Base-by-base conservation (phyloP, 2,113 vertebrate species). In the Oncorhynchus clarkii region DNA sequence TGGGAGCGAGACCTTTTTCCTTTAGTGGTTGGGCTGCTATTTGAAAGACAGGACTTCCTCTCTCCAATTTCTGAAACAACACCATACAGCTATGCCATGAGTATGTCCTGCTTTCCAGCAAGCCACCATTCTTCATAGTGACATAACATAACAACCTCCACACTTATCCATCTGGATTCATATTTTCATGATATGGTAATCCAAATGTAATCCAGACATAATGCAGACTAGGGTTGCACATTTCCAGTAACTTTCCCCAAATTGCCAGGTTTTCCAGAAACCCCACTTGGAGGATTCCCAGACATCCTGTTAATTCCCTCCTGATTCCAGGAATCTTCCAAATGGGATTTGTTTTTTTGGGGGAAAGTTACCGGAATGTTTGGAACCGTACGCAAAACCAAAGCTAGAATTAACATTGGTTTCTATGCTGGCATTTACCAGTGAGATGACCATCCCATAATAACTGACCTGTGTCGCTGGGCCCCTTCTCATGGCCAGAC, bases 1-100 rank as follows among this genome's bases (percentile, higher is more conserved):
- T 69, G 80, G 5, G 94, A 94, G 57, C 90, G 87, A 60, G 92
- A 89, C 45, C 93, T 95, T 68, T 81, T 94, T 84, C 89, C 91
- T 77, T 88, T 71, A 3, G 74, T 76, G 13, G 89, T 78, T 0
- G 90, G 60, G 29, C 11, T 79, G 29, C 9, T 79, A 13, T 94
- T 93, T n/a, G 79, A 20, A 39, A 0, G 18, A 83, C 74, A 78
- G 80, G 68, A 80, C 75, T 49, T 90, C 73, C 86, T 45, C 34
- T 57, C 8, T 14, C 48, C 95, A 54, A 8, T 14, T 5, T 54
- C 96, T 95, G 85, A 64, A 84, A 39, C 13, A n/a, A 2, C 67
- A 57, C 59, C 79, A 45, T 45, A 3, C 39, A 45, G 9, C 39
- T 11, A 45, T 11, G 0, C 59, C 59, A 62, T 62, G n/a, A 22